Conservation (phyloP, 2,113 vertebrate genomes). For the Neotragus moschatus region DNA sequence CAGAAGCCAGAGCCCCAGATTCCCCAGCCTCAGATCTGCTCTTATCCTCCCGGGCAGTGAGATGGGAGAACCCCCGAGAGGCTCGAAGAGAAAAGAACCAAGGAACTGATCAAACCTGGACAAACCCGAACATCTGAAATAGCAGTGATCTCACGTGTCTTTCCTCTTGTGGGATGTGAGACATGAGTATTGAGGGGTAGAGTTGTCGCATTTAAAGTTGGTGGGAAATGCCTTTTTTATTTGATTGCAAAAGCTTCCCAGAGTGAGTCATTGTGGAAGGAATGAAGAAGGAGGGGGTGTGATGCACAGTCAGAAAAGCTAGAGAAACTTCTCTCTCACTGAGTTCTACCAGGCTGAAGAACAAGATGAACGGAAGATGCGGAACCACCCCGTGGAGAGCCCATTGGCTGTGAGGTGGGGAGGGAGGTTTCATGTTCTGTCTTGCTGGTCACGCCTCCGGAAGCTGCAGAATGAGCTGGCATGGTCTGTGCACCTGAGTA, state of each 20-base stretch:
- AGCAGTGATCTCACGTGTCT: not conserved
- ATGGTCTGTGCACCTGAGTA: too few species aligned
- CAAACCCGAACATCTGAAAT: not conserved
- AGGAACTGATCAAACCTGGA: not conserved
- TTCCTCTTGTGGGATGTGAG: conserved; percentile 71
- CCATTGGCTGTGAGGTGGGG: conserved; percentile 51
- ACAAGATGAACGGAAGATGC: conserved; percentile 82
- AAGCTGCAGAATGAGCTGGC: not conserved
- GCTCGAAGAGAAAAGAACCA: not conserved
- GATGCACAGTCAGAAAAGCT: conserved; percentile 75
- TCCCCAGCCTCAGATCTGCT: not conserved
- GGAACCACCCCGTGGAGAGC: conserved; percentile 77
- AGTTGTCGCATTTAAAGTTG: conserved; percentile 79
- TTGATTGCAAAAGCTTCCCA: conserved; percentile 81
- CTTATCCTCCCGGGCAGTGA: not conserved
- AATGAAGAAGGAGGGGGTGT: conserved; percentile 47
- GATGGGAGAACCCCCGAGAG: not conserved
- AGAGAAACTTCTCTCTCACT: conserved; percentile 69
- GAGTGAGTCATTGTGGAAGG: conserved; percentile 74
- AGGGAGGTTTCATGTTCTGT: conserved; percentile 64
- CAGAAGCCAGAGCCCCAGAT: not conserved
- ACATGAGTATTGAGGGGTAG: conserved; percentile 79
- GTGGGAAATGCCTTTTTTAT: conserved; percentile 86
- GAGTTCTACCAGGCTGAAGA: conserved; percentile 82
- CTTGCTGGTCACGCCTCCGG: not conserved